Base-by-base conservation (phyloP, 2,797 vertebrate genomes). In the Pitangus sulphuratus region DNA sequence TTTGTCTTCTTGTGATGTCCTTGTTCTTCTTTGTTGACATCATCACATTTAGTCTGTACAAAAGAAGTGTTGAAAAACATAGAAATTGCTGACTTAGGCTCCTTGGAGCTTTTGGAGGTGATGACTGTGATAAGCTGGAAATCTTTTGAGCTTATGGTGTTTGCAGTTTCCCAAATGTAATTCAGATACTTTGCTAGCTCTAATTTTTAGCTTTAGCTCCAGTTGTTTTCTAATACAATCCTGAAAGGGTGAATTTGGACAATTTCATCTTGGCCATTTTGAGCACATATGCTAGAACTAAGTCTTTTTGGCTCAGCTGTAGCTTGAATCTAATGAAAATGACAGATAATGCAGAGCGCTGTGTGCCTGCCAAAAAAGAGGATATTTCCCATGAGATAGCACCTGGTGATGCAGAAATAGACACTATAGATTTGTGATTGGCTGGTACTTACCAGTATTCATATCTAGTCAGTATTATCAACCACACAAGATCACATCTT, bases 401-500 rank as follows among this genome's bases (percentile, higher is more conserved):
- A 98, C 98, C 98, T 98, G 98, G 97, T 98, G 96, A 97, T 98
- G 97, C 97, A 97, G 97, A 98, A 98, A 98, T 97, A 98, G 98
- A 98, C 96, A 94, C 97, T 96, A 98, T 97, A 97, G 97, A 97
- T 97, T 97, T 97, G 97, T 97, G 98, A 98, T 98, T 98, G 98
- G 98, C 98, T 98, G 98, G 95, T 98, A 96, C 95, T 97, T 97
- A 98, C 98, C 97, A 98, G 91, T 97, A 97, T 98, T 97, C 98
- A 97, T 98, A 98, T 97, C 97, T 98, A 96, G 96, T 95, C 97
- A 97, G 98, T 98, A 98, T 98, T 98, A 98, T 98, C 98, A 98
- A 98, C 98, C 98, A 96, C 98, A 98, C 97, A 98, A 98, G 98
- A 98, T 98, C 98, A 98, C 97, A 97, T 98, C 97, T 97, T 95